Evolutionary conservation across 2,888 invertebrate genomes (phyloP), one percentile per base, ranked within the genome.

Genomic region (Timandra comae): DNA sequence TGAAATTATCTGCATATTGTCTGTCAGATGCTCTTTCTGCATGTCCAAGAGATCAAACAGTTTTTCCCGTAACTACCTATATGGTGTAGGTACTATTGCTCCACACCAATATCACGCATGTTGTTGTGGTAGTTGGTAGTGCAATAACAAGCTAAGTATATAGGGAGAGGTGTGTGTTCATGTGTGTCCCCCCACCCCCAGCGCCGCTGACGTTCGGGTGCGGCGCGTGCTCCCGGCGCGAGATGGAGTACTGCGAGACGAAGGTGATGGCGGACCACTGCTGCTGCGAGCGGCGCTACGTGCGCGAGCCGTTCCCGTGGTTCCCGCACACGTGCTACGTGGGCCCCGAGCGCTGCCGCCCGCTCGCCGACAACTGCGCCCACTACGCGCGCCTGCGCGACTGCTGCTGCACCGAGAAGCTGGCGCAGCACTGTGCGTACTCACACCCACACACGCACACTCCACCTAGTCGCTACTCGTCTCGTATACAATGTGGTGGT

Each of bases 301-400:
- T 87, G 61, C 86, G 86, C 35, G 91, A 91, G 76, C 87, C 88
- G 21, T 88, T 91, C 61, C 89, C 88, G 11, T 91, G 89, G 80
- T 86, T 91, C 47, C 89, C 91, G 44, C 91, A 91, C 74, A 88
- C 89, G 1, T 91, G 91, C 73, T 90, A 88, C 71, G 59, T 89
- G 52, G 90, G 90, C 24, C 82, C 88, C 32, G 80, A 80, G 53
- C 82, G 88, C 52, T 91, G 91, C 69, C 73, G 77, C 46, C 87
- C 90, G 21, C 70, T 87, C 12, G 89, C 88, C 2, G 74, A 67
- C 30, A 88, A 91, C 74, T 91, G 91, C 71, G 88, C 85, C 24
- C 87, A 87, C 56, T 91, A 91, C 68, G 77, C 82, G 36, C 73
- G 89, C 36, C 67, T 91, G 27, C 74, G 90, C 24, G 88, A 87